Evolutionary conservation across 2,113 vertebrate species (phyloP), one percentile per base, ranked within the genome.

Genomic region (Xiphophorus couchianus): DNA sequence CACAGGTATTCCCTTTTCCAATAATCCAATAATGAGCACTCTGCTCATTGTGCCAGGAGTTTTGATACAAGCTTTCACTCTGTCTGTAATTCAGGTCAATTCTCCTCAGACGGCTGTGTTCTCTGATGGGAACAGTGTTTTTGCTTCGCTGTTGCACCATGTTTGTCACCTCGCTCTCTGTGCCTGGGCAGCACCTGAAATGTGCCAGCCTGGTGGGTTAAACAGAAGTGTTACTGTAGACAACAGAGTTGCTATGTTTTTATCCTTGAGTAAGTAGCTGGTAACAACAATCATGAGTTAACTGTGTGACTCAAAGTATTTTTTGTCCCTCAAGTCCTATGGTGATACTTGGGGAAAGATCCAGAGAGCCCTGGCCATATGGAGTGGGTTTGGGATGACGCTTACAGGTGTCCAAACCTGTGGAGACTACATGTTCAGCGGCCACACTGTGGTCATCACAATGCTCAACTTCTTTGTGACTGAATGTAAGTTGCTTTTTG

Each of bases 401-500:
- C 93, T 99, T 73, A 97, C 97, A 9, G 98, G 97, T 8, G 97
- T 98, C 37, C 96, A 99, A 72, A 99, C 97, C 0, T 99, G 98
- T 89, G 98, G 98, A 71, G 98, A 99, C 92, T 99, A 99, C 83
- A 99, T 99, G 98, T 99, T 99, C 94, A 99, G 97, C 70, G 98
- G 98, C 60, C 98, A 99, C 92, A 99, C 98, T 0, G 98, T 99
- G 0, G 96, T 99, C 82, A 94, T 99, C 76, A 99, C 98, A 19
- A 94, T 98, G 96, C 96, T 98, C 84, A 99, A 99, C 94, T 99
- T 99, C 93, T 99, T 99, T 93, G 90, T 94, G 33, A 94, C 92
- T 19, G 93, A 94, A 84, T 95, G 94, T 94, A 74, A 93, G 94
- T 44, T 25, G 17, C 30, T 39, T 6, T 12, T 80, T 58, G n/a